Evolutionary conservation across 2,113 vertebrate genomes (phyloP), one percentile per base, ranked within the genome.

Genomic region (Labeo catla): DNA sequence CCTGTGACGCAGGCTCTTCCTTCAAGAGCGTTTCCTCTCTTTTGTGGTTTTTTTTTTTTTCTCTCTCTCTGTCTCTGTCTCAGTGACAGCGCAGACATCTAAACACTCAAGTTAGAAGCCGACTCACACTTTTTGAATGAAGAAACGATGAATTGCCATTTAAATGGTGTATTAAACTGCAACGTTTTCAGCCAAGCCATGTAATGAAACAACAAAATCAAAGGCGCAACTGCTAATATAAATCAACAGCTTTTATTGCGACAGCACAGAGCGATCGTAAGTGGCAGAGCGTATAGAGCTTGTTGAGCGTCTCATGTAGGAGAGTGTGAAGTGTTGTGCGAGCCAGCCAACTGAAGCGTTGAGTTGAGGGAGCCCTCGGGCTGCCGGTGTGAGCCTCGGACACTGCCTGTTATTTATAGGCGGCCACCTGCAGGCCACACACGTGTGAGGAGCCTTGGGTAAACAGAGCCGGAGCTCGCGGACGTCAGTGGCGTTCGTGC

Each of bases 341-440:
- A 65, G 57, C 43, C 36, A 65, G 54, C 36, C 54, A 80, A 66
- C 34, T 63, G 28, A 61, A 76, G 68, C 21, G 68, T 52, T 66
- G 47, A 50, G 59, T 21, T 9, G 43, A 23, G 59, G 21, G 59
- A 86, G 54, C 19, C 11, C 21, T 23, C 15, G 4, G 34, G 66
- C 61, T 50, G 66, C 52, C 82, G 43, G 76, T 54, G 76, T 45
- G 74, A 86, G 81, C 57, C 80, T 76, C 54, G 83, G 86, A 84
- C 83, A 82, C 34, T 13, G 79, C 36, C 86, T 76, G 88, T 83
- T 92, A 91, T 93, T 93, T 91, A 87, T 91, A 91, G 89, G 84
- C 10, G 43, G 86, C 84, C 90, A 91, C 91, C 90, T 92, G 90
- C 89, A 90, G 88, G 86, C 89, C 88, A 83, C 91, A 91, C 89